A percentile compares a stretch with the other conserved stretches of the same genome.
phyloP scores from a whole-genome alignment of 2,113 vertebrate genomes.

The Vidua chalybeata region DNA sequence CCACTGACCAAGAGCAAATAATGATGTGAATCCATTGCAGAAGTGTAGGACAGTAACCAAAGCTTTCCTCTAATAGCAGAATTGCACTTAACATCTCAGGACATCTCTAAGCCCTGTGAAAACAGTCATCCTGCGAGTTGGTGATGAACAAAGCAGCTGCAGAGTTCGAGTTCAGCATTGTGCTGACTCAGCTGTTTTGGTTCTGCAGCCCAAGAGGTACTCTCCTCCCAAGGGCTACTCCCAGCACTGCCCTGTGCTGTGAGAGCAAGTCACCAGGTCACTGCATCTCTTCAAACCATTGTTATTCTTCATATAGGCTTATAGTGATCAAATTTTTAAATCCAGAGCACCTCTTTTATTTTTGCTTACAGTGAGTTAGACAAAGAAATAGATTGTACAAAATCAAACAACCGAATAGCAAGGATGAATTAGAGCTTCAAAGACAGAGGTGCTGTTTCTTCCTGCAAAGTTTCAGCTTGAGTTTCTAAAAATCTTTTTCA shows the following conservation, averaged over 20 bases:
- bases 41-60: not conserved
- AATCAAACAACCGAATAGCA: fast-evolving
- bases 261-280: not conserved
- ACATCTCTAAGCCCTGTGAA: not conserved
- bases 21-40: not conserved
- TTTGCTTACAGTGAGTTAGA: not conserved
- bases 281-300: not conserved
- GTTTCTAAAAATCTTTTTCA: not conserved
- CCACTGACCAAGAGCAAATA: not conserved
- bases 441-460: not conserved
- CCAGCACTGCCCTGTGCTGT: not conserved
- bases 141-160: not conserved
- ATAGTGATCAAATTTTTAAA: not conserved
- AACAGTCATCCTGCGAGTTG: not conserved
- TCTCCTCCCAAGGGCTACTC: not conserved
- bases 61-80: not conserved
- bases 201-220: not conserved
- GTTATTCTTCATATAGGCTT: not conserved
- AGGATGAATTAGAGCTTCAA: not conserved
- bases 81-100: not conserved
- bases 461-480: not conserved
- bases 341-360: fast-evolving
- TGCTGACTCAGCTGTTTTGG: not conserved
- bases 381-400: not conserved
- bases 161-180: fast-evolving